Evolutionary conservation across 2,888 invertebrate species (phyloP), one percentile per base, ranked within the genome.

Genomic region (Drosophila conformis): DNA sequence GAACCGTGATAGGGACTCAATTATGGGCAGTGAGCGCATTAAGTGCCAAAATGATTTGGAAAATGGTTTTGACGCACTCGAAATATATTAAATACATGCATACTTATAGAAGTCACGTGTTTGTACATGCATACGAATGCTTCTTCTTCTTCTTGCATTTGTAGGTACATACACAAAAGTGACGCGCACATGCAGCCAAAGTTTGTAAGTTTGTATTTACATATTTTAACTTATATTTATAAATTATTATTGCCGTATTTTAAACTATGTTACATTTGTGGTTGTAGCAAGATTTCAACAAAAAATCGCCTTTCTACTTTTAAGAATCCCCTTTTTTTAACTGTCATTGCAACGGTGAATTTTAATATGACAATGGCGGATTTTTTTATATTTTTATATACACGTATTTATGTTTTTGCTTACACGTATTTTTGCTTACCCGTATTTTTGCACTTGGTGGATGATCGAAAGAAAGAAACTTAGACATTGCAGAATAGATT

Each of bases 1-100:
- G 25, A 29, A 18, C 42, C 4, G 13, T 38, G 61, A 73, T 66
- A 60, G 51, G 53, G 15, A 57, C 46, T 35, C 52, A 21, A 66
- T 66, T 59, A 10, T 21, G 51, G 7, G 2, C 36, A 25, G 35
- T 46, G 7, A 13, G 21, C 29, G 53, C 53, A 29, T 40, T 51
- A 46, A 46, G 2, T 29, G 42, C 40, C 38, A 51, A 31, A 35
- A 25, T 1, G 5, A 53, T 18, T 5, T 21, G 8, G 10, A 29
- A 18, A 49, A 49, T 27, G 29, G 29, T 6, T 48, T 18, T 18
- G 1, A 27, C 2, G 3, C 69, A 27, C 33, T 6, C 2, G 4
- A 8, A 42, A 31, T 15, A 42, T 5, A 15, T 42, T 11, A 11
- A 21, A 57, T 40, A 6, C 15, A 15, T 27, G 2, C 36, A 36